Base-by-base conservation (phyloP, 2,797 vertebrate species). In the Salmo trutta region DNA sequence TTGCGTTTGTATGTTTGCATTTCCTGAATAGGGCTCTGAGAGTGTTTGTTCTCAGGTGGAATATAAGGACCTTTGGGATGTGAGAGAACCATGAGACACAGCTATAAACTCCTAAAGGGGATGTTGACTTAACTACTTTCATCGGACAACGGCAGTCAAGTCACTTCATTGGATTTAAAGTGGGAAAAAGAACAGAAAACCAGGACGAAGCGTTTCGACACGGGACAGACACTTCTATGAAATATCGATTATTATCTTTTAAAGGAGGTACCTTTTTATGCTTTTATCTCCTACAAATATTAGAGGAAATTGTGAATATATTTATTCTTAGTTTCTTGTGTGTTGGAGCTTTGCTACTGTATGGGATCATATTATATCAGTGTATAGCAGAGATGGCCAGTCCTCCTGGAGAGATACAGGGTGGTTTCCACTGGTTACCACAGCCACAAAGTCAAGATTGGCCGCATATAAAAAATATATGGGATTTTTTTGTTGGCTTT, bases 261-360 rank as follows among this genome's bases (percentile, higher is more conserved):
- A 62, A 62, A 62, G 56, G 56, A 62, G 19, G 56, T 21, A 62
- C 56, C n/a, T 62, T 62, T 62, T 62, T 36, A 62, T 62, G 59
- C 59, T 62, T 83, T 83, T 89, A 88, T 93, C 90, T 93, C 91
- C 89, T 92, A 90, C 88, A 87, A 90, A 90, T 92, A 92, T 86
- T 90, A 91, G 89, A 92, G 89, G 91, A 91, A 93, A 92, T 91
- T 95, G 93, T 94, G 94, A 94, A 94, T 94, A 94, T 95, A 95
- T 95, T 94, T 95, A 95, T 95, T 95, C 93, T 94, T 94, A 92
- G 92, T 71, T 93, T 94, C 94, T 93, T 91, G 91, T 91, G 93
- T 94, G 91, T 93, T 93, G 91, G 92, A 93, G 91, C 93, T 94
- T 62, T 62, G 56, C 89, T 93, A 89, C 90, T 94, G 92, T 93